Evolutionary conservation across 2,113 vertebrate genomes (phyloP).

Genomic region (Indicator indicator): DNA sequence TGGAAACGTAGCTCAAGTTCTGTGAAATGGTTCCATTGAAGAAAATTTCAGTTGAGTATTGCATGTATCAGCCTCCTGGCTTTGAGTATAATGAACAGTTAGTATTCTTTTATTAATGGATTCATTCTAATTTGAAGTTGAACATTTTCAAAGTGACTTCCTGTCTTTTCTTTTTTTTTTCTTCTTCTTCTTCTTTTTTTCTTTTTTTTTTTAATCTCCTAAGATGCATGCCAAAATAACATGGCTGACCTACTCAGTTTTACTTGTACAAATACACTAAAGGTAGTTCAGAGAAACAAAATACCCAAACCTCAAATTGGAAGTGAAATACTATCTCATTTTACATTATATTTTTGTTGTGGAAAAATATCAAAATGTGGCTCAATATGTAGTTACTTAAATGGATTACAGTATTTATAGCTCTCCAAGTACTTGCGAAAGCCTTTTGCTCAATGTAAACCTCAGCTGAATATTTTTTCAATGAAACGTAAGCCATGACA

Average conservation of each 20-base stretch:
- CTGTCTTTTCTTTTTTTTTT: background rate
- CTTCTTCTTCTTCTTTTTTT: background rate
- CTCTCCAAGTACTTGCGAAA: slow-evolving; percentile 47
- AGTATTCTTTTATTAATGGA: background rate
- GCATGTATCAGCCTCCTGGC: background rate
- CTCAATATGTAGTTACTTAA: slow-evolving; percentile 64
- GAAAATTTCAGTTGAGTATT: slow-evolving; percentile 46
- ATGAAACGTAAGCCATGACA: slow-evolving; percentile 71
- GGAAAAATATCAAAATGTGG: slow-evolving; percentile 53
- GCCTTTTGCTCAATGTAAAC: slow-evolving; percentile 41
- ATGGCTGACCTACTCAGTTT: background rate
- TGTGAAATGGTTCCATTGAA: slow-evolving; percentile 18
- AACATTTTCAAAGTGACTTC: background rate
- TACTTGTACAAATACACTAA: slow-evolving; percentile 26
- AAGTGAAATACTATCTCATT: slow-evolving; percentile 43
- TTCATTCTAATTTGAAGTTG: background rate
- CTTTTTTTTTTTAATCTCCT: background rate
- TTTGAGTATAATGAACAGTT: background rate
- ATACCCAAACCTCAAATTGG: slow-evolving; percentile 48
- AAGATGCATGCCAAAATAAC: slow-evolving; percentile 16
- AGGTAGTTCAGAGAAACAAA: slow-evolving; percentile 55
- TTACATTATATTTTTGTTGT: slow-evolving; percentile 39
- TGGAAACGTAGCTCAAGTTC: background rate
- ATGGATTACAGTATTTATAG: slow-evolving; percentile 65
- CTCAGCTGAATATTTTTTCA: slow-evolving; percentile 66